Percentiles rank a stretch among this genome's conserved stretches.
phyloP scores from a whole-genome alignment of 1,140 invertebrate genomes.

The Calephelis nemesis region DNA sequence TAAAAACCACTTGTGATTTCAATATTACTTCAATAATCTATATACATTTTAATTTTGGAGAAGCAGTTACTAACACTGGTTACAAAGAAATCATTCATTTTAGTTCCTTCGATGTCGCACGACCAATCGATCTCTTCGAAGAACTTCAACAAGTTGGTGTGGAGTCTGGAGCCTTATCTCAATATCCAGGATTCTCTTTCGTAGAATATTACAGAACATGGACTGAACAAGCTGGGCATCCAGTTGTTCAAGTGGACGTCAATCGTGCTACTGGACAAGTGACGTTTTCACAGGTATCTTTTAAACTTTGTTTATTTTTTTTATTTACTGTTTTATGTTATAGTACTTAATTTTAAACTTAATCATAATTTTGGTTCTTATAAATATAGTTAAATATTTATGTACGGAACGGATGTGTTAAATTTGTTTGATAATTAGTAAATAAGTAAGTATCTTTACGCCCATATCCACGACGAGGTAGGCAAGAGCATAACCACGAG shows the following conservation, averaged over 20 bases:
- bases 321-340: neutral
- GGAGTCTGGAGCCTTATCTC: conserved; percentile 42
- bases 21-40: too few relatives aligned
- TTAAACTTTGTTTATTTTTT: neutral
- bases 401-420: too few relatives aligned
- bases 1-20: too few relatives aligned
- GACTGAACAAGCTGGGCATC: conserved; percentile 76
- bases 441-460: too few relatives aligned
- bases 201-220: conserved; percentile 76
- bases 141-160: conserved; percentile 79
- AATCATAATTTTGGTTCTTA: too few relatives aligned
- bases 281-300: conserved; percentile 74
- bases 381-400: too few relatives aligned
- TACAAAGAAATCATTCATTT: neutral
- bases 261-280: conserved; percentile 72
- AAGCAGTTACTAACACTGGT: too few relatives aligned
- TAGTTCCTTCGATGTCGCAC: conserved; percentile 66
- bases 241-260: conserved; percentile 73
- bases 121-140: conserved; percentile 84
- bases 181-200: conserved; percentile 58
- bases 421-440: too few relatives aligned
- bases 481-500: too few relatives aligned
- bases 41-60: too few relatives aligned
- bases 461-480: too few relatives aligned
- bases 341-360: neutral